Conservation (phyloP, 2,888 invertebrate species). For the Thereva nobilitata region DNA sequence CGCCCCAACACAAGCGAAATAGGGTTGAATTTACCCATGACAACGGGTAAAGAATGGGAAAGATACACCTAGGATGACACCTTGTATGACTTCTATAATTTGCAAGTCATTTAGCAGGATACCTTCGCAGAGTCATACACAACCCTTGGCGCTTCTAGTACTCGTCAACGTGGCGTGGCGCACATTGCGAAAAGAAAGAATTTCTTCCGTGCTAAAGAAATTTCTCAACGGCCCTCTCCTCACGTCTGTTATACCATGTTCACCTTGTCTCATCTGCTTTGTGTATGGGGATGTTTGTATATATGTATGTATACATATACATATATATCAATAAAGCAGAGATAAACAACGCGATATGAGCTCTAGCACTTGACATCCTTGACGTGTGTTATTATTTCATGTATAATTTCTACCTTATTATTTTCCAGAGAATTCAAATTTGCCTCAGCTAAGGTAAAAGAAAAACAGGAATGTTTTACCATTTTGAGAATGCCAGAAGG, state of each 20-base stretch:
- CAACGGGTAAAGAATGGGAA: neutral
- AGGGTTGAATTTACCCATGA: too few species aligned
- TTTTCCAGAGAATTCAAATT: constrained; percentile 35
- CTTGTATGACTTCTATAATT: constrained; percentile 18
- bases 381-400: constrained; percentile 38
- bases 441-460: constrained; percentile 11
- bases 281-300: constrained; percentile 9
- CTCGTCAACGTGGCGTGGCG: neutral
- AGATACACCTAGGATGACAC: constrained; percentile 7
- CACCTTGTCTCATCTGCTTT: neutral
- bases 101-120: constrained; percentile 33
- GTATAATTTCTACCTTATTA: constrained; percentile 37
- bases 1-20: too few species aligned
- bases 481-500: constrained; percentile 12
- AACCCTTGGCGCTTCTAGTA: neutral
- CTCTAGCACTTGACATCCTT: constrained; percentile 36
- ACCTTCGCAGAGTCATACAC: constrained; percentile 15
- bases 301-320: neutral
- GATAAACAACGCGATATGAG: constrained; percentile 33
- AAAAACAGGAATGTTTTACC: constrained; percentile 4
- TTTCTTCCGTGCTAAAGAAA: constrained; percentile 15
- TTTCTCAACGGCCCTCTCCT: constrained; percentile 12
- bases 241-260: too few species aligned
- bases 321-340: constrained; percentile 24
- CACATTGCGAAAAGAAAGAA: constrained; percentile 29